A percentile compares a stretch with the other conserved stretches of the same genome.
These are phyloP conservation scores for Fregata magnificens DNA, from an alignment of 2,113 vertebrate genomes.

Conservation along the genomic window DNA sequence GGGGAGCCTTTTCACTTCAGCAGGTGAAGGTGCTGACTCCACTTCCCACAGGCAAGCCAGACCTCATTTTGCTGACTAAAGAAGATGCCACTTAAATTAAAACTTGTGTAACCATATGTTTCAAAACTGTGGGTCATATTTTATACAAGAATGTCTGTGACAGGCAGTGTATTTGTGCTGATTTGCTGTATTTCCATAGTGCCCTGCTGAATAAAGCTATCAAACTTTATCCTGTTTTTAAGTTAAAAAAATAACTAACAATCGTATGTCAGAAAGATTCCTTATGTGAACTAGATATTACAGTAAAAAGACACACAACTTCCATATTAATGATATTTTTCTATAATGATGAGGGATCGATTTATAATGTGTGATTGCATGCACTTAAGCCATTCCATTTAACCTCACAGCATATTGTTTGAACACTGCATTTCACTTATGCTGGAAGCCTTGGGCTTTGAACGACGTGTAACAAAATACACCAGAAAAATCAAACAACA, in stretches of 20 bases:
- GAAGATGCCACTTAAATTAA: constrained; percentile 76
- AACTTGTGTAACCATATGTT: constrained; percentile 74
- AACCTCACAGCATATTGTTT: neutral
- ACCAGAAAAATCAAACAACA: neutral
- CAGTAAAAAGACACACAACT: neutral
- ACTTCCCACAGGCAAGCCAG: constrained; percentile 53
- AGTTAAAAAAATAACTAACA: neutral
- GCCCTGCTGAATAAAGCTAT: constrained; percentile 26
- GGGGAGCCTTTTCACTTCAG: constrained; percentile 44
- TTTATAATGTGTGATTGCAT: neutral
- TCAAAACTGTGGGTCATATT: constrained; percentile 74
- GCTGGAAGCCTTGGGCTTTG: neutral
- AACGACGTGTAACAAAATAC: neutral
- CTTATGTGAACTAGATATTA: neutral
- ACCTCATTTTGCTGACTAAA: constrained; percentile 73
- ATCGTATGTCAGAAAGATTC: neutral
- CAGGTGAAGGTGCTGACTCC: constrained; percentile 70
- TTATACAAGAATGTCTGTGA: constrained; percentile 73
- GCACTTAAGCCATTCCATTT: neutral
- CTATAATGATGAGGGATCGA: neutral
- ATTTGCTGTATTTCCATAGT: constrained; percentile 65
- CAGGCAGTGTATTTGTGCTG: constrained; percentile 71
- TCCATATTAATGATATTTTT: neutral
- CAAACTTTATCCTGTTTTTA: constrained; percentile 28
- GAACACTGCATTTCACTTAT: neutral